Evolutionary conservation across 2,888 invertebrate genomes (phyloP), one percentile per base, ranked within the genome.

Genomic region (Theodoxus fluviatilis): DNA sequence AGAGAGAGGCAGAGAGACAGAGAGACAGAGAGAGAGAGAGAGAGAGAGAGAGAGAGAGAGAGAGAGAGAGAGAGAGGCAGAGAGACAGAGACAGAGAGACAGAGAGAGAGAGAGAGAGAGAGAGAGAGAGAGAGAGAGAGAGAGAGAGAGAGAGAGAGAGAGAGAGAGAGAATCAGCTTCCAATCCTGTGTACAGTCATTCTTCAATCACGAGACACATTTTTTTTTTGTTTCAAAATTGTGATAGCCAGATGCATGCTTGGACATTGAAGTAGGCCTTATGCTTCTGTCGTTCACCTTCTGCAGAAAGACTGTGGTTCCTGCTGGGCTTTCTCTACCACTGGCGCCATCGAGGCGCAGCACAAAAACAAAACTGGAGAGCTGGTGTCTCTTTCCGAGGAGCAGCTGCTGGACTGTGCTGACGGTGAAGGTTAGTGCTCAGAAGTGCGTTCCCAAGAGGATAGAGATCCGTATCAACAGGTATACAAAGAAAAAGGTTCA

Each of bases 281-380:
- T n/a, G n/a, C n/a, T n/a, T n/a, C n/a, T n/a, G n/a, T n/a, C n/a
- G n/a, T n/a, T n/a, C n/a, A n/a, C n/a, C n/a, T n/a, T n/a, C n/a
- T 78, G 25, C 69, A 85, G 84, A 85, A 84, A 6, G 73, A 76
- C 6, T 85, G 85, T 79, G 85, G 85, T 7, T 85, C 84, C 0
- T 86, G 86, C 84, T 97, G 97, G 97, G 96, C 97, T 0, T 98
- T 97, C 87, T 95, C 95, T 80, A 94, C 94, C 0, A 97, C 96
- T 74, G 98, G 98, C 87, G 98, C 98, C 84, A 91, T 98, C 69
- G 98, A 99, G 87, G 96, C 98, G 0, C 93, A 94, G 77, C 95
- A 95, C 90, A 94, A 95, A 67, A 89, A 96, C 66, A 92, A 93
- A 81, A 91, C 93, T 64, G 92, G 92, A 1, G 88, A 92, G 67